These are phyloP conservation scores for Dreissena rostriformis DNA, from an alignment of 1,140 invertebrate species.

Conservation along the genomic window DNA sequence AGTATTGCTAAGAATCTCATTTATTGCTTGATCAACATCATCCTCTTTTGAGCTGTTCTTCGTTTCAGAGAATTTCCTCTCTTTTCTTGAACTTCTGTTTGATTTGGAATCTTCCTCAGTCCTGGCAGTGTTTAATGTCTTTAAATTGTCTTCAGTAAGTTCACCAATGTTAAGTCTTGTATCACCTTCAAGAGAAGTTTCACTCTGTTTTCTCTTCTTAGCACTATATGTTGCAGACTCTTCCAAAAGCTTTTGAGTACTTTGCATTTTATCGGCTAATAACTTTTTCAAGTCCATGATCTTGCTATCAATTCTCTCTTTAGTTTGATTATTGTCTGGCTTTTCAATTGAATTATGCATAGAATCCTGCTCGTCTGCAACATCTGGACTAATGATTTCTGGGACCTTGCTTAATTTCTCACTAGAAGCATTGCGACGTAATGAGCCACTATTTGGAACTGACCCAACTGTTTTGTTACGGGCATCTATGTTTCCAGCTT, in stretches of 20 bases:
- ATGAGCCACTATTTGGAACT: slow-evolving; percentile 7
- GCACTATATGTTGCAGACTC: slow-evolving; percentile 28
- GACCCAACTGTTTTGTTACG: slow-evolving; percentile 7
- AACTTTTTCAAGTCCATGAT: slow-evolving; percentile 40
- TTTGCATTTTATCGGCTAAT: slow-evolving; percentile 48
- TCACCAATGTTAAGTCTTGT: slow-evolving; percentile 27
- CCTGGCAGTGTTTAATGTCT: slow-evolving; percentile 35
- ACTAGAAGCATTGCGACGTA: slow-evolving; percentile 16
- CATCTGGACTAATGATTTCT: neutral
- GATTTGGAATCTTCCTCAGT: slow-evolving; percentile 40
- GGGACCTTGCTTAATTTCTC: slow-evolving; percentile 3
- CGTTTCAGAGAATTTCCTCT: slow-evolving; percentile 72
- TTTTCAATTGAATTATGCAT: neutral
- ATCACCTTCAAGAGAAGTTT: neutral
- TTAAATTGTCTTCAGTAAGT: slow-evolving; percentile 32
- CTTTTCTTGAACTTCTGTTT: slow-evolving; percentile 58
- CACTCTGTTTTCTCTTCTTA: slow-evolving; percentile 29
- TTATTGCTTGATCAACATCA: slow-evolving; percentile 75
- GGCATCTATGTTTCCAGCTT: neutral
- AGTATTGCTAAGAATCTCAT: slow-evolving; percentile 77
- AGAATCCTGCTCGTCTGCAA: neutral
- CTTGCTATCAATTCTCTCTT: slow-evolving; percentile 48
- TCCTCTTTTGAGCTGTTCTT: slow-evolving; percentile 66
- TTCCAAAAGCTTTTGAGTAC: slow-evolving; percentile 44
- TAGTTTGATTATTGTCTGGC: slow-evolving; percentile 36